Conservation (phyloP, 2,888 invertebrate species). For the Chydorus sphaericus region DNA sequence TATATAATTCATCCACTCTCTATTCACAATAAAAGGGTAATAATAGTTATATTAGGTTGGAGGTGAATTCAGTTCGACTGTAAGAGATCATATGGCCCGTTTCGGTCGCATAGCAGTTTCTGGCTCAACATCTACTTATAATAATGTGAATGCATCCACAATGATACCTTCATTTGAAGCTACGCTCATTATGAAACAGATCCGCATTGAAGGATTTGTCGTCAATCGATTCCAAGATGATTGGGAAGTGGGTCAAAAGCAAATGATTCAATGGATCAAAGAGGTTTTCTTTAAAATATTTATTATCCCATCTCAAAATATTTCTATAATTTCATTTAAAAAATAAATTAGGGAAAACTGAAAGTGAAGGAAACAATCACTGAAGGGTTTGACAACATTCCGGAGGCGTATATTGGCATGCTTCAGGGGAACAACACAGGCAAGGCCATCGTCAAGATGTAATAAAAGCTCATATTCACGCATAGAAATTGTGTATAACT, state of each 20-base stretch:
- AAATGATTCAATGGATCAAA: slow-evolving; percentile 46
- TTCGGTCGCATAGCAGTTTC: slow-evolving; percentile 47
- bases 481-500: background rate
- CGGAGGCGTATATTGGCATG: slow-evolving; percentile 48
- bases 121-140: slow-evolving; percentile 48
- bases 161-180: slow-evolving; percentile 38
- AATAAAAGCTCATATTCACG: slow-evolving; percentile 20
- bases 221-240: slow-evolving; percentile 39
- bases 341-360: slow-evolving; percentile 46
- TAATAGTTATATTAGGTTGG: slow-evolving; percentile 49
- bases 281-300: slow-evolving; percentile 30
- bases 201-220: slow-evolving; percentile 47
- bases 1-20: too few relatives aligned
- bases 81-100: slow-evolving; percentile 44
- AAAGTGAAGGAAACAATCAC: slow-evolving; percentile 51
- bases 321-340: slow-evolving; percentile 14
- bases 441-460: slow-evolving; percentile 50
- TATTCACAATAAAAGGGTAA: too few relatives aligned
- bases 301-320: too few relatives aligned
- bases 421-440: slow-evolving; percentile 49
- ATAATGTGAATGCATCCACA: slow-evolving; percentile 29
- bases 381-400: slow-evolving; percentile 57
- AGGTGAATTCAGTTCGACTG: slow-evolving; percentile 43
- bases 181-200: slow-evolving; percentile 38
- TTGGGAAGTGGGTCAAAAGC: slow-evolving; percentile 45